phyloP scores from a whole-genome alignment of 2,113 vertebrate species.

The Sitta europaea region DNA sequence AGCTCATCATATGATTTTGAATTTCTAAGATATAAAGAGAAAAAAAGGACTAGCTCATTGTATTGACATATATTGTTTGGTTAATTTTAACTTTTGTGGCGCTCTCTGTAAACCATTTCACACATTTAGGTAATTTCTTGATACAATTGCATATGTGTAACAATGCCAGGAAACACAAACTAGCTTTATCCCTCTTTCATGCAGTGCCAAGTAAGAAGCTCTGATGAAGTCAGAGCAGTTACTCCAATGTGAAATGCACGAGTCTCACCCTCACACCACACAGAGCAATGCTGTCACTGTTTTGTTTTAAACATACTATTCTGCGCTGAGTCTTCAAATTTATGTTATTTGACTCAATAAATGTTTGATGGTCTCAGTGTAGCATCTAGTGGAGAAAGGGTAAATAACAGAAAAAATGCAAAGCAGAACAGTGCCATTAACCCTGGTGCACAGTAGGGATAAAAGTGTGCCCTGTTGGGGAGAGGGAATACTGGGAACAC shows the following conservation, averaged over 20 bases:
- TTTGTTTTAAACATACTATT: neutral
- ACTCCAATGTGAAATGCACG: neutral
- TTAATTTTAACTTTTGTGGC: slow-evolving; percentile 16
- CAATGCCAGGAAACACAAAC: neutral
- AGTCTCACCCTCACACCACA: neutral
- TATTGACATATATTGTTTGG: neutral
- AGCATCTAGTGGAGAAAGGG: slow-evolving; percentile 45
- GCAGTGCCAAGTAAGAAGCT: neutral
- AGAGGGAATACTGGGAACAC: neutral
- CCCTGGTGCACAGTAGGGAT: neutral
- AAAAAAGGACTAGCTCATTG: neutral
- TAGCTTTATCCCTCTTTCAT: neutral
- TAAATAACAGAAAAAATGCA: slow-evolving; percentile 38
- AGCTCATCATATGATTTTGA: neutral
- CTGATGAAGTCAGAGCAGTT: neutral
- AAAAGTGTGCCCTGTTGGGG: neutral
- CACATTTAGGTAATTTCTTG: neutral
- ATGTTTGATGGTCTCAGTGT: slow-evolving; percentile 46
- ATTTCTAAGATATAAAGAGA: neutral
- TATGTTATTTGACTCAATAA: slow-evolving; percentile 34
- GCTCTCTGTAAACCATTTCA: neutral
- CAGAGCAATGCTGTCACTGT: neutral
- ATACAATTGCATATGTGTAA: neutral
- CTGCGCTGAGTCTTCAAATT: neutral
- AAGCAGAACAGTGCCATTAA: neutral